These are phyloP conservation scores for Mormoops blainvillei DNA, from an alignment of 2,113 vertebrate genomes.

Conservation along the genomic window DNA sequence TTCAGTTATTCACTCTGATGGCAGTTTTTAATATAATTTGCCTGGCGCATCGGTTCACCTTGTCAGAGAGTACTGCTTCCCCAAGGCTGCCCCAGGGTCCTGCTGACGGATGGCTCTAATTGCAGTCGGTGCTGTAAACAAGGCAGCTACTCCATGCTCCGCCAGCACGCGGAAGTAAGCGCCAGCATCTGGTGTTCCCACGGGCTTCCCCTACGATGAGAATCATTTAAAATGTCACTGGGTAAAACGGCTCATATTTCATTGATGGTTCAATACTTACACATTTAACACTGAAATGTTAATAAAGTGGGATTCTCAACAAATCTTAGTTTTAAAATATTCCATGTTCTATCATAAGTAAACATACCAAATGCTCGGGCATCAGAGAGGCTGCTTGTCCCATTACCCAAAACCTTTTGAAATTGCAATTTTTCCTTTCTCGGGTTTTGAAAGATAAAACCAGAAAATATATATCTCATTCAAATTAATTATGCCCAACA, in stretches of 20 bases:
- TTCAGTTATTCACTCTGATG: not conserved
- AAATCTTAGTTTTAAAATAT: constrained; percentile 25
- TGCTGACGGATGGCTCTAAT: constrained; percentile 96
- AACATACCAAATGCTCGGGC: not conserved
- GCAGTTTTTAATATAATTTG: constrained; percentile 18
- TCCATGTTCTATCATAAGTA: constrained; percentile 21
- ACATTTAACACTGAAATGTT: constrained; percentile 15
- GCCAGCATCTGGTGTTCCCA: constrained; percentile 94
- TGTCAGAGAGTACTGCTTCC: constrained; percentile 85
- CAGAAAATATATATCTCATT: not conserved
- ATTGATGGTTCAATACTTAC: constrained; percentile 64
- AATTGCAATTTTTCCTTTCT: not conserved
- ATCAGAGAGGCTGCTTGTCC: not conserved
- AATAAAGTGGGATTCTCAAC: not conserved
- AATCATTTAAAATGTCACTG: constrained; percentile 78
- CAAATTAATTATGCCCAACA: not conserved
- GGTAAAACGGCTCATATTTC: constrained; percentile 74
- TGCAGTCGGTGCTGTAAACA: constrained; percentile 96
- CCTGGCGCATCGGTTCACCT: constrained; percentile 82
- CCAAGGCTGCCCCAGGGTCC: constrained; percentile 87
- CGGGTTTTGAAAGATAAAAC: not conserved
- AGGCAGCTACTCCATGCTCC: constrained; percentile 87
- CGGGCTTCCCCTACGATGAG: constrained; percentile 92
- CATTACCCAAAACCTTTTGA: not conserved
- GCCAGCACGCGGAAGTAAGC: constrained; percentile 95